These are phyloP conservation scores for Semnornis frantzii DNA, from an alignment of 2,113 vertebrate species.

Conservation along the genomic window DNA sequence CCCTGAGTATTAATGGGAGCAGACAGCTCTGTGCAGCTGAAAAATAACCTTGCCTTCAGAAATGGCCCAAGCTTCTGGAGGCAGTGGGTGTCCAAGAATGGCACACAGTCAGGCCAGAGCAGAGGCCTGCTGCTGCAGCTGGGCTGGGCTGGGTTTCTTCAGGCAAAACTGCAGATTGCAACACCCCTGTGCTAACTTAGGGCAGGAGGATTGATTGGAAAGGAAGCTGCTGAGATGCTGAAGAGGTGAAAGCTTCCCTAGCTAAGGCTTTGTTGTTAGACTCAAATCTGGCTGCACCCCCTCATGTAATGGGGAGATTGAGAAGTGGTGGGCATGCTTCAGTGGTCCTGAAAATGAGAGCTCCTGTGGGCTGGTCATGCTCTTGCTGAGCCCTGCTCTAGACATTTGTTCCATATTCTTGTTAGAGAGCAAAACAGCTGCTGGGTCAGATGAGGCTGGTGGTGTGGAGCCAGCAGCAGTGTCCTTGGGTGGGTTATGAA, in stretches of 20 bases:
- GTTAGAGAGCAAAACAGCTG: not conserved
- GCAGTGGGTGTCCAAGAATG: not conserved
- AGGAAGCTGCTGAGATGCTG: not conserved
- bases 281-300: not conserved
- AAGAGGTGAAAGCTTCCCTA: not conserved
- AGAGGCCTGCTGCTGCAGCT: not conserved
- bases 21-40: not conserved
- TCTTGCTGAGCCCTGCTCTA: not conserved
- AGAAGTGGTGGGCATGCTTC: not conserved
- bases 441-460: not conserved
- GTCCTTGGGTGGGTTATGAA: not conserved
- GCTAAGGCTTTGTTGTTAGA: not conserved
- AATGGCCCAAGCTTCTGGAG: not conserved
- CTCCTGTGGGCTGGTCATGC: not conserved
- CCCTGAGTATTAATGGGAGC: not conserved
- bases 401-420: not conserved
- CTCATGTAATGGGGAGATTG: rapidly evolving
- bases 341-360: not conserved
- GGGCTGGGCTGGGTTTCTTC: constrained; percentile 42
- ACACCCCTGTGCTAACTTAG: not conserved
- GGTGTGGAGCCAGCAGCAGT: not conserved
- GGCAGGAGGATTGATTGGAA: constrained; percentile 11
- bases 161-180: constrained; percentile 36
- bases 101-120: not conserved
- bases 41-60: not conserved